These are phyloP conservation scores for Limosa lapponica DNA, from an alignment of 2,797 vertebrate genomes.

Conservation along the genomic window DNA sequence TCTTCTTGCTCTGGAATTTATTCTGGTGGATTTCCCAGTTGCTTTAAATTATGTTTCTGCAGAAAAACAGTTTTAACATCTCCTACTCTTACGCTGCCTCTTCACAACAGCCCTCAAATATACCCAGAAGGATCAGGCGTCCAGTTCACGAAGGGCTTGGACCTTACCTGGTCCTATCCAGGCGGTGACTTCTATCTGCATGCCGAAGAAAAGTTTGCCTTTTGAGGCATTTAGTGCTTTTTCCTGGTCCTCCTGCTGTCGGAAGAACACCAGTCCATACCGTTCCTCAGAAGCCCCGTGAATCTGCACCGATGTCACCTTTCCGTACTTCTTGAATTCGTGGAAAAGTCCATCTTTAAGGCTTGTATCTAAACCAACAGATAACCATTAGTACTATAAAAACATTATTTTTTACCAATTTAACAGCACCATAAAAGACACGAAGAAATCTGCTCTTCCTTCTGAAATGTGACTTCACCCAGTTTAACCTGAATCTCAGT, in stretches of 20 bases:
- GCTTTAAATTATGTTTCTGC: not conserved
- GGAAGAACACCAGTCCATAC: conserved; percentile 97
- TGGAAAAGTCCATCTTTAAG: conserved; percentile 99
- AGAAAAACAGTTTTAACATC: not conserved
- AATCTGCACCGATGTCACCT: conserved; percentile 98
- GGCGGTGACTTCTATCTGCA: conserved; percentile 98
- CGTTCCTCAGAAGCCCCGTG: conserved; percentile 95
- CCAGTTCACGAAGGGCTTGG: not conserved
- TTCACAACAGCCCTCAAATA: not conserved
- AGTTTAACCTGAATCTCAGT: not conserved
- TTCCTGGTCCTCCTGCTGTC: conserved; percentile 98
- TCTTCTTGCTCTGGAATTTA: not conserved
- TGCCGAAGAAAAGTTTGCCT: conserved; percentile 98
- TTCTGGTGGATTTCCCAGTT: not conserved
- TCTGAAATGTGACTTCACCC: not conserved
- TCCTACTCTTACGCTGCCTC: not conserved
- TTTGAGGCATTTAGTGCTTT: conserved; percentile 96
- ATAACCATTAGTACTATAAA: not conserved
- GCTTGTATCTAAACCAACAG: conserved; percentile 89
- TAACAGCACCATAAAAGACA: not conserved
- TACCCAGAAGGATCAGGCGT: rapidly evolving
- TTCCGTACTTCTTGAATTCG: conserved; percentile 99
- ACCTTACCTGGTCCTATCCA: conserved; percentile 95
- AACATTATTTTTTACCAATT: rapidly evolving
- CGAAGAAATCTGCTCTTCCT: not conserved